Evolutionary conservation across 2,888 invertebrate species (phyloP).

Genomic region (Heliconius ethilla): DNA sequence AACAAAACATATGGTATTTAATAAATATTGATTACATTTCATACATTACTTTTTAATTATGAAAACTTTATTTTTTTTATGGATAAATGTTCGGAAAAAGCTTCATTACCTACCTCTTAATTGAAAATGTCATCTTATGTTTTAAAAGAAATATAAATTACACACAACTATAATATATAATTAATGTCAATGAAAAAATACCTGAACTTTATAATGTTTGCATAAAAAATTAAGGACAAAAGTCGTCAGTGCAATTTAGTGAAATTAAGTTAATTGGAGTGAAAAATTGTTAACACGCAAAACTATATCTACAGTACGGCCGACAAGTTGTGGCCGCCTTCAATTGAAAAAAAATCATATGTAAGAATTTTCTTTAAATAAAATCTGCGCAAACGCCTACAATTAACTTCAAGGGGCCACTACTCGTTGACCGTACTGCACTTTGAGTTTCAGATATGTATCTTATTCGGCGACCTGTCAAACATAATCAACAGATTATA

Average conservation of each 20-base stretch:
- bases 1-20: not conserved
- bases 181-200: conserved; percentile 44
- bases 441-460: conserved; percentile 9
- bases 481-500: conserved; percentile 14
- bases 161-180: conserved; percentile 31
- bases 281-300: conserved; percentile 37
- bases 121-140: conserved; percentile 24
- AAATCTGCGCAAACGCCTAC: too few relatives aligned
- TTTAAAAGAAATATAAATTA: conserved; percentile 26
- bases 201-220: conserved; percentile 43
- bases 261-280: conserved; percentile 42
- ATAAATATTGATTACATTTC: not conserved
- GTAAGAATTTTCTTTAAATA: not conserved
- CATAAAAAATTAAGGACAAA: conserved; percentile 45
- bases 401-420: too few relatives aligned
- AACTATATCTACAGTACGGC: not conserved
- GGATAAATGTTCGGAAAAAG: not conserved
- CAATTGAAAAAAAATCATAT: too few relatives aligned
- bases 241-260: conserved; percentile 41
- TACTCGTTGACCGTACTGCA: too few relatives aligned
- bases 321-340: too few relatives aligned
- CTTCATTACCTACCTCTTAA: not conserved
- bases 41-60: not conserved
- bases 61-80: not conserved
- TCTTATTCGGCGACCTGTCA: conserved; percentile 13